Base-by-base conservation (phyloP, 1,140 invertebrate genomes). In the Drosophila kepulauana region DNA sequence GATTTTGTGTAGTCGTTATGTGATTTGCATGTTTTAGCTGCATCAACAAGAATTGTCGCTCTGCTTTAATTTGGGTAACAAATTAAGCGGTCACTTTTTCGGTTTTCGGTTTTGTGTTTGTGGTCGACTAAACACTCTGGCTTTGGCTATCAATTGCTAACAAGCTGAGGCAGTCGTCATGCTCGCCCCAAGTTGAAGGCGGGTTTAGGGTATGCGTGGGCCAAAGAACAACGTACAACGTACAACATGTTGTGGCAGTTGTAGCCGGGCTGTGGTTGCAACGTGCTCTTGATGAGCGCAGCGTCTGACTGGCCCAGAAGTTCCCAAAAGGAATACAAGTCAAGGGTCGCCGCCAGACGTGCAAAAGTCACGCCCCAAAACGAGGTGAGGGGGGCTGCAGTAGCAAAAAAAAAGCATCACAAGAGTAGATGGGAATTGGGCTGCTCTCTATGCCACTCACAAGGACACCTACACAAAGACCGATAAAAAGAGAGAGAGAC, bases 261-360 rank as follows among this genome's bases (percentile, higher is more conserved):
- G 70, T 67, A 46, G 64, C 63, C 15, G 48, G 48, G 46, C 64
- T 74, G 71, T 68, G 71, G 65, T 56, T 74, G 70, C 70, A 67
- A 74, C 56, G 71, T 69, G 71, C 65, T 74, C 71, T 68, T 69
- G 72, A 63, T 46, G 66, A 63, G 63, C 2, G 35, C 35, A 56
- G 41, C 51, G 66, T 54, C 71, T 74, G 72, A 48, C 72, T 66
- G 78, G 77, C 43, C 56, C 64, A 56, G 56, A 54, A 56, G 58
- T 57, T 64, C 35, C 38, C 57, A 63, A 77, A 81, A 68, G 52
- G 64, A 79, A 69, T 69, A 79, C 79, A 82, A 79, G 81, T 82
- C 81, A 79, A 82, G 81, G 80, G 81, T 82, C 72, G 76, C 51
- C 64, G 75, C 79, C 59, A 82, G 79, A 82, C 81, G 80, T 82